These are phyloP conservation scores for Ophion obscuratus DNA, from an alignment of 2,888 invertebrate genomes.

Conservation along the genomic window DNA sequence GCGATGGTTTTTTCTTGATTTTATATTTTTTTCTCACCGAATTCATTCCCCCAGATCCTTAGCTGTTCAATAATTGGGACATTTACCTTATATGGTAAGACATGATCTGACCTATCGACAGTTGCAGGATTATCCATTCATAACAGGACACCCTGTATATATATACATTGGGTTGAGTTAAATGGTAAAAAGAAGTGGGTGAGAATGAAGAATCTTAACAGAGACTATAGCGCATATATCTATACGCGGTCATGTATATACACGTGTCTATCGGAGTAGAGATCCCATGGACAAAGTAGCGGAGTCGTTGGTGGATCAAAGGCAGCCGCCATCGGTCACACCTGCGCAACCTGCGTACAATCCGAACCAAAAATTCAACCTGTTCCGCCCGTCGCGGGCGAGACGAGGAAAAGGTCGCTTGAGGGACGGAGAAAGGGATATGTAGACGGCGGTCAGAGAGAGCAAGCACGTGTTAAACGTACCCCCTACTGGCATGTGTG, in stretches of 20 bases:
- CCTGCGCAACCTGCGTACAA: slow-evolving; percentile 82
- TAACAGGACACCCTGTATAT: not conserved
- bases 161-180: not conserved
- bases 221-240: slow-evolving; percentile 24
- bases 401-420: not conserved
- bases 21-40: too few relatives aligned
- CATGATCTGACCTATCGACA: too few relatives aligned
- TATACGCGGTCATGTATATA: slow-evolving; percentile 18
- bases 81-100: too few relatives aligned
- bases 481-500: not conserved
- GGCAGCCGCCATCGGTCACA: slow-evolving; percentile 83
- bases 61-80: too few relatives aligned
- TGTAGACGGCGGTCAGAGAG: not conserved
- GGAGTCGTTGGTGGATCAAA: slow-evolving; percentile 82
- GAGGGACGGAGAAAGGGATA: slow-evolving; percentile 1
- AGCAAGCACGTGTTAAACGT: slow-evolving; percentile 19
- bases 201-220: slow-evolving; percentile 36
- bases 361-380: slow-evolving; percentile 77
- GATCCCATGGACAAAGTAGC: slow-evolving; percentile 80
- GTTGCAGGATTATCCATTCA: too few relatives aligned
- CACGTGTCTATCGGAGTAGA: slow-evolving; percentile 35
- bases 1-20: too few relatives aligned
- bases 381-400: slow-evolving; percentile 32
- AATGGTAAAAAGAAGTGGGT: slow-evolving; percentile 6
- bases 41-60: too few relatives aligned